Percentiles rank a stretch among this genome's conserved stretches.
phyloP scores from a whole-genome alignment of 2,797 vertebrate species.

The Dallia pectoralis region DNA sequence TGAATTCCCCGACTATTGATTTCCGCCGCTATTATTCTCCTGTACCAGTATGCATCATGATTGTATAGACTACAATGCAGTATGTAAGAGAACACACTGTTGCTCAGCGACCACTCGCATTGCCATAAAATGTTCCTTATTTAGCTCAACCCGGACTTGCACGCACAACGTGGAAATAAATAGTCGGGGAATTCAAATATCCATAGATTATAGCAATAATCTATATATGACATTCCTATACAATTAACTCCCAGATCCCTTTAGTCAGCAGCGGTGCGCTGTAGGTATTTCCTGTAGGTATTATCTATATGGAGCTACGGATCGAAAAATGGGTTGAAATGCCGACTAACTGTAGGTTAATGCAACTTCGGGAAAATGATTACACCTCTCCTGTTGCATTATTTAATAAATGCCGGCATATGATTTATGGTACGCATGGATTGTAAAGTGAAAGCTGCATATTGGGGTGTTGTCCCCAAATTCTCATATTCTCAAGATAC shows the following conservation, averaged over 20 bases:
- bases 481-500: background rate
- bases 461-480: background rate
- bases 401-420: background rate
- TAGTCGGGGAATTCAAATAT: background rate
- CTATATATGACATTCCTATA: slow-evolving; percentile 63
- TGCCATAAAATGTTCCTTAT: no score
- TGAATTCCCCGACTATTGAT: background rate
- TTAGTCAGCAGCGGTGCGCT: slow-evolving; percentile 70
- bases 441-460: background rate
- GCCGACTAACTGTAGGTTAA: slow-evolving; percentile 10
- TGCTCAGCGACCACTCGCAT: no score
- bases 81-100: background rate
- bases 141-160: slow-evolving; percentile 27
- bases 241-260: slow-evolving; percentile 60
- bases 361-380: background rate
- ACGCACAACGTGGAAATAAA: slow-evolving; percentile 47
- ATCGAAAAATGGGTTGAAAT: slow-evolving; percentile 3
- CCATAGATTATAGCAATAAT: slow-evolving; percentile 1
- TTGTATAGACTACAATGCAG: background rate
- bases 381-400: background rate
- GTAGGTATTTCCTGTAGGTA: slow-evolving; percentile 74
- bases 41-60: background rate
- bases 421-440: background rate
- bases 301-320: slow-evolving; percentile 14
- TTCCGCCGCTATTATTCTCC: no score